Evolutionary conservation across 2,797 vertebrate genomes (phyloP), one percentile per base, ranked within the genome.

Genomic region (Peromyscus aztecus): DNA sequence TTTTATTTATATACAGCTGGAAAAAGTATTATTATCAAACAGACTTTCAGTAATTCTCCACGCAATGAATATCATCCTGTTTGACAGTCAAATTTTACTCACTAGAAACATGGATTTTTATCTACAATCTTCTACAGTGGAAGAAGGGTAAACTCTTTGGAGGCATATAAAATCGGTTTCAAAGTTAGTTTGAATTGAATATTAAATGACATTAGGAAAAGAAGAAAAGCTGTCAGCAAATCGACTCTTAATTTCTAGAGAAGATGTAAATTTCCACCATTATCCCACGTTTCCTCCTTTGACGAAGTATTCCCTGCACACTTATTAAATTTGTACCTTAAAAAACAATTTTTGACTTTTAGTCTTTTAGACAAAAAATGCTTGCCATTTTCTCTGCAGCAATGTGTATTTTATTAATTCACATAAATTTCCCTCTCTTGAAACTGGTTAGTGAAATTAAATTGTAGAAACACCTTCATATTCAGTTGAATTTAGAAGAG

Each of bases 381-480:
- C 23, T 90, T 96, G 24, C 78, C 69, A 65, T 89, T 92, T 96
- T 78, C 86, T 77, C 77, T 43, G 34, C 43, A 87, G 82, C 40
- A 71, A 89, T 40, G 23, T 94, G 43, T 63, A 78, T 71, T 95
- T 96, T 96, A 94, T 92, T 93, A 82, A 95, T 96, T 97, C 91
- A 89, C 91, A 91, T 90, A 89, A 77, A 92, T 95, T 92, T 61
- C 6, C 63, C 59, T 52, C 90, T 76, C 43, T 93, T 89, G 86
- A 94, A 96, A 94, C 84, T 80, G 59, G 40, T 73, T 89, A 94
- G 90, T 95, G 77, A 96, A 95, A 93, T 94, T 91, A 93, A 95
- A 61, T 96, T 77, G 49, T 19, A 90, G 71, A 90, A 92, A 86
- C 88, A 73, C 7, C 3, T 90, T 90, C 59, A 77, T 87, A 84